A percentile compares a stretch with the other conserved stretches of the same genome.
These are phyloP conservation scores for Adela reaumurella DNA, from an alignment of 2,888 invertebrate species.

Conservation along the genomic window DNA sequence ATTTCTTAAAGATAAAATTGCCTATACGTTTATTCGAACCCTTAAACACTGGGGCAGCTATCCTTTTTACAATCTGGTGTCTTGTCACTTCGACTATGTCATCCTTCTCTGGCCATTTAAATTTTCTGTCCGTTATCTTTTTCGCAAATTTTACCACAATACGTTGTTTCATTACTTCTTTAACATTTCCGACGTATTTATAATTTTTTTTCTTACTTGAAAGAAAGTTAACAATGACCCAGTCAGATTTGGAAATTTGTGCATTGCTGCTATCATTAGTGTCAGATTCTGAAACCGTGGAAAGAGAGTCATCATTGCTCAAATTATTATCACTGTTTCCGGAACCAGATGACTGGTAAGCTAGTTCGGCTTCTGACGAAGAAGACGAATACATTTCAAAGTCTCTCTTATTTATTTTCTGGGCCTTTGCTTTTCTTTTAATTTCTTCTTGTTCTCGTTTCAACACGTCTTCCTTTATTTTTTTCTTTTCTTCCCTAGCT, in stretches of 20 bases:
- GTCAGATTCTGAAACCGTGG: constrained; percentile 1
- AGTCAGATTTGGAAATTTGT: constrained; percentile 7
- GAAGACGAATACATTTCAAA: too few species aligned
- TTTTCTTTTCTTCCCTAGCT: too few species aligned
- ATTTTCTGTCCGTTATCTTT: constrained; percentile 13
- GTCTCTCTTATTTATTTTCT: too few species aligned
- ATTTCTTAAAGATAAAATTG: constrained; percentile 12
- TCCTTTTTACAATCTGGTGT: constrained; percentile 15
- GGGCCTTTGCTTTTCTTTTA: too few species aligned
- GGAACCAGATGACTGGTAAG: too few species aligned
- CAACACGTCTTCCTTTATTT: too few species aligned
- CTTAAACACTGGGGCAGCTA: constrained; percentile 12
- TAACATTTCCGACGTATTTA: constrained; percentile 14
- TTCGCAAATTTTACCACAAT: constrained; percentile 15
- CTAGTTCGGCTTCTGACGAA: too few species aligned
- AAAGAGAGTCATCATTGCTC: too few species aligned
- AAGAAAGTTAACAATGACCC: constrained; percentile 14
- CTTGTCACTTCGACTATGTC: constrained; percentile 12
- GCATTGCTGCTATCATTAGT: not conserved
- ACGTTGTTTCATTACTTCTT: constrained; percentile 9
- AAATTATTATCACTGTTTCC: not conserved
- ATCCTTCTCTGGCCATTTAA: constrained; percentile 15
- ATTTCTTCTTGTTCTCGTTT: too few species aligned
- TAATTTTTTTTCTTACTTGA: constrained; percentile 14
- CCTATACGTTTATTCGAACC: constrained; percentile 7